A percentile compares a stretch with the other conserved stretches of the same genome.
Conservation (phyloP, 2,888 invertebrate genomes). For the Acleris literana region DNA sequence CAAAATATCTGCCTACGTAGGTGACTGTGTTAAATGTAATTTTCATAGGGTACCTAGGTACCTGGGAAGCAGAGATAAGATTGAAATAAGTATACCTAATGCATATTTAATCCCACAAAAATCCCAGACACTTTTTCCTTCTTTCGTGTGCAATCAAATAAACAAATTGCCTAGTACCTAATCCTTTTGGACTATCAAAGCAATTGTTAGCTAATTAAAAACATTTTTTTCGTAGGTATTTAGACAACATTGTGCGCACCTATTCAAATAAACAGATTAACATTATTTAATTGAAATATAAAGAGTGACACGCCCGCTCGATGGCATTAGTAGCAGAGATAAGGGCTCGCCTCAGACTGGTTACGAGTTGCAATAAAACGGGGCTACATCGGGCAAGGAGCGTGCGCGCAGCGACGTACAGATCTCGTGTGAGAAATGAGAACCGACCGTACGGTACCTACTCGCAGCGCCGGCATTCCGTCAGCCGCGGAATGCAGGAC, state of each 20-base stretch:
- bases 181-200: no score
- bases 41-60: no score
- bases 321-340: slow-evolving; percentile 59
- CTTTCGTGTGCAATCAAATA: no score
- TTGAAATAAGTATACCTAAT: no score
- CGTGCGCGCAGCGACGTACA: slow-evolving; percentile 69
- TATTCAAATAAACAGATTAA: slow-evolving; percentile 2
- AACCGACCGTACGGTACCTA: slow-evolving; percentile 74
- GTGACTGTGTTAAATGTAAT: no score
- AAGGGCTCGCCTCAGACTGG: slow-evolving; percentile 66
- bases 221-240: no score
- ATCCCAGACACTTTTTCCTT: no score
- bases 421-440: slow-evolving; percentile 71
- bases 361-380: slow-evolving; percentile 67
- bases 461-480: slow-evolving; percentile 71
- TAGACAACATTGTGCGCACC: background rate
- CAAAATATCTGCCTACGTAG: no score
- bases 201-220: no score
- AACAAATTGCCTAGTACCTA: no score
- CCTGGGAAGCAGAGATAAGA: no score
- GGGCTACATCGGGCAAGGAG: slow-evolving; percentile 62
- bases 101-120: no score
- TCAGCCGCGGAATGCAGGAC: slow-evolving; percentile 71
- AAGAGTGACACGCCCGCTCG: slow-evolving; percentile 32
- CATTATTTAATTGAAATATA: slow-evolving; percentile 27